A percentile compares a stretch with the other conserved stretches of the same genome.
phyloP scores from a whole-genome alignment of 2,113 vertebrate genomes.

The Tupaia chinensis region DNA sequence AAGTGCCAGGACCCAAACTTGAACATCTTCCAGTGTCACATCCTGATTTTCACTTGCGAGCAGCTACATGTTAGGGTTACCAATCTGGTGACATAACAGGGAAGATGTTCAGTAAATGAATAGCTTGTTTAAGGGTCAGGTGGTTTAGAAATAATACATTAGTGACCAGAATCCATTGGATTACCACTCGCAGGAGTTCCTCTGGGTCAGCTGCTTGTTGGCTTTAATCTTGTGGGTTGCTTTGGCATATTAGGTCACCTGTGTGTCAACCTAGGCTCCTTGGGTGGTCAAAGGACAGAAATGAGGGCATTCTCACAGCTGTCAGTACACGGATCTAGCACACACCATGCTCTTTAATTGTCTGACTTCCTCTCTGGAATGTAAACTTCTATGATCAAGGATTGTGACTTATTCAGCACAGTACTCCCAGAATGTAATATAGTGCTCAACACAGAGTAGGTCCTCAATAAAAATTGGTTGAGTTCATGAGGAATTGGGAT shows the following conservation, averaged over 20 bases:
- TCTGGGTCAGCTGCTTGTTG: neutral
- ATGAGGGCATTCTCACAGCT: neutral
- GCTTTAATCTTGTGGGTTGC: constrained; percentile 4
- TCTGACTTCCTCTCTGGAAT: neutral
- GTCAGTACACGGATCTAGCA: neutral
- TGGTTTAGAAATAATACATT: neutral
- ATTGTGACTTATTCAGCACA: neutral
- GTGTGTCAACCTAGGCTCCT: neutral
- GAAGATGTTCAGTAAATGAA: neutral
- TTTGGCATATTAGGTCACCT: constrained; percentile 48
- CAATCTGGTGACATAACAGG: neutral
- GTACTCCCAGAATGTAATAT: neutral
- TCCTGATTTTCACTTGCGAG: neutral
- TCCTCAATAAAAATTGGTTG: neutral
- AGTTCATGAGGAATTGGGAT: neutral
- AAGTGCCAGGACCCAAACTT: constrained; percentile 1
- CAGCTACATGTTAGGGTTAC: neutral
- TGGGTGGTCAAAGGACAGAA: neutral
- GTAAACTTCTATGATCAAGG: neutral
- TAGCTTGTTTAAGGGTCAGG: neutral
- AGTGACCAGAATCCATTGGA: neutral
- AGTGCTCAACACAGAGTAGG: neutral
- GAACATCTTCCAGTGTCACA: neutral
- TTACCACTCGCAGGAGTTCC: neutral
- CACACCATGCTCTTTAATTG: neutral